Conservation (phyloP, 2,888 invertebrate genomes). For the Rosalia funebris region DNA sequence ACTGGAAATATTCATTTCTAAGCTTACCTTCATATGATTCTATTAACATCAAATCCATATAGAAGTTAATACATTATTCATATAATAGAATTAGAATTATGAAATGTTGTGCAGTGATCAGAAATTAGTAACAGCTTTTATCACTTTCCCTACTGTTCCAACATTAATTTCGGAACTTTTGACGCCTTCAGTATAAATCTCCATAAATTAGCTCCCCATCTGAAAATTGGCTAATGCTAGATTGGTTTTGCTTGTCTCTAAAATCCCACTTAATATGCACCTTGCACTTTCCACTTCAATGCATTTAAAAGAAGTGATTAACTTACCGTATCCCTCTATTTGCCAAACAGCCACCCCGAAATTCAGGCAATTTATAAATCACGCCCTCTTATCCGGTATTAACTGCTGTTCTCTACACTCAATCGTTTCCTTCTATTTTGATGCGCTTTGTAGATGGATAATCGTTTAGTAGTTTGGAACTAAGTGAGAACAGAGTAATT, state of each 20-base stretch:
- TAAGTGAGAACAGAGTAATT: too few relatives aligned
- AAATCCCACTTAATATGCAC: constrained; percentile 41
- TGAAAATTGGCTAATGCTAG: constrained; percentile 29
- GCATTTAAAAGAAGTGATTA: constrained; percentile 43
- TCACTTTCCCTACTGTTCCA: too few relatives aligned
- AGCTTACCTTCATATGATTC: too few relatives aligned
- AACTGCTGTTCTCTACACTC: constrained; percentile 2
- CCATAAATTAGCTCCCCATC: constrained; percentile 29
- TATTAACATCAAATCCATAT: too few relatives aligned
- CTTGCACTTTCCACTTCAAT: constrained; percentile 40
- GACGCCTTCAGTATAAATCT: constrained; percentile 34
- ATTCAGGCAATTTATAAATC: constrained; percentile 29
- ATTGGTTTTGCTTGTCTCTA: constrained; percentile 36
- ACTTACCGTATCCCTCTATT: constrained; percentile 39
- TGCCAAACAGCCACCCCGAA: constrained; percentile 33
- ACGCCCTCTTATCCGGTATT: constrained; percentile 25
- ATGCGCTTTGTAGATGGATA: too few relatives aligned
- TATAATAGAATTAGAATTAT: too few relatives aligned
- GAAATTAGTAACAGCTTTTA: too few relatives aligned
- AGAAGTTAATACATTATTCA: too few relatives aligned
- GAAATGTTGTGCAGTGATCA: too few relatives aligned
- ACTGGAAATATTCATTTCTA: too few relatives aligned
- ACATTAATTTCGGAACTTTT: constrained; percentile 35
- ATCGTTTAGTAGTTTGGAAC: too few relatives aligned
- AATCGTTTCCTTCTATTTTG: constrained; percentile 5